Evolutionary conservation across 2,888 invertebrate species (phyloP), one percentile per base, ranked within the genome.

Genomic region (Xylophagus ater): DNA sequence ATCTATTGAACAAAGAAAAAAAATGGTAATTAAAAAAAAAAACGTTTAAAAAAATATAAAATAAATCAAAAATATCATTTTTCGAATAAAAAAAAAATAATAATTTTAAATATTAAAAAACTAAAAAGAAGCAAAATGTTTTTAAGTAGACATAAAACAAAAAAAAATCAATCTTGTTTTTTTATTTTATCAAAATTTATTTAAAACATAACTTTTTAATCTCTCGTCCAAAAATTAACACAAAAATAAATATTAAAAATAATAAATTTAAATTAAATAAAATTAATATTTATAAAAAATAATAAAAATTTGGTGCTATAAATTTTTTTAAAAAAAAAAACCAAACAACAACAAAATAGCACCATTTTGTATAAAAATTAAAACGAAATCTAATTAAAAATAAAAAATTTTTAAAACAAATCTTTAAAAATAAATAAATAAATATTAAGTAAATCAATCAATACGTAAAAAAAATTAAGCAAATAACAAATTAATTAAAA

Each of bases 401-500:
- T 23, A 23, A 23, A 23, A 2, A 10, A 23, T 23, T 10, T 23
- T 23, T 10, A n/a, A 26, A 3, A 26, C 13, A 13, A 23, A 23
- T 8, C 13, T 13, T n/a, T 6, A 5, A 10, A 26, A 9, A 10
- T 26, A 9, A 26, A 12, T 26, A n/a, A 13, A 26, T 26, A 26
- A n/a, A n/a, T 13, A 26, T 13, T 13, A 26, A 26, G 26, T 26
- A 13, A 26, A 26, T 26, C 26, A 26, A 26, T 26, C 26, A 26
- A 26, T 26, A 26, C 26, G 26, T 26, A 26, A 26, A 26, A 26
- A 26, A 26, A 23, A n/a, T 23, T 23, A n/a, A 34, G 29, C 12
- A 13, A 29, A 4, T 12, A 13, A 29, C 14, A 29, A 29, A 29
- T 9, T 29, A 15, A 13, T 29, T 29, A 13, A 13, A n/a, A 8